Base-by-base conservation (phyloP, 2,797 vertebrate species). In the Urosaurus nigricauda region DNA sequence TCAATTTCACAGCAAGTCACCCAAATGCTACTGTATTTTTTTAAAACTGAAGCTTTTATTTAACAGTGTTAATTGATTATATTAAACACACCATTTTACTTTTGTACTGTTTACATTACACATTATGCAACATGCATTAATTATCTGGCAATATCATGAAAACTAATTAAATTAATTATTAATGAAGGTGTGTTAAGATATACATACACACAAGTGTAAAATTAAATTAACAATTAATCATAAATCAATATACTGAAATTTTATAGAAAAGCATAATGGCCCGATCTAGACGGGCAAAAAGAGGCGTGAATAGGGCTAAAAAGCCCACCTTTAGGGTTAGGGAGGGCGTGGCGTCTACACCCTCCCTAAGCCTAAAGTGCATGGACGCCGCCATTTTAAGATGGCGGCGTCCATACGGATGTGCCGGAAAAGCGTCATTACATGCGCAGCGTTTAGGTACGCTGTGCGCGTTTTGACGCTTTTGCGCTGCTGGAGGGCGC, bases 221-320 rank as follows among this genome's bases (percentile, higher is more conserved):
- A 79, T 53, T 79, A 79, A 79, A 79, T 19, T n/a, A 79, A 79
- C 29, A 58, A 79, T 35, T 35, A 56, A 58, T 56, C 35, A 79
- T 35, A 79, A 32, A 58, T 79, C 17, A 77, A 77, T 26, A 43
- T 12, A 43, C 43, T 43, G 24, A 43, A 75, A 43, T 75, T 16
- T 75, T 75, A 43, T 37, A 75, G 17, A 43, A 40, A 73, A 37
- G 71, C 3, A 17, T 37, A 73, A 73, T n/a, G n/a, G n/a, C n/a
- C n/a, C n/a, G n/a, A n/a, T n/a, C n/a, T n/a, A n/a, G n/a, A n/a
- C n/a, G n/a, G n/a, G n/a, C n/a, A n/a, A n/a, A n/a, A n/a, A n/a
- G n/a, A n/a, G n/a, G n/a, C n/a, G n/a, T n/a, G n/a, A n/a, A n/a
- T n/a, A n/a, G n/a, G n/a, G n/a, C n/a, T n/a, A n/a, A n/a, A n/a